Base-by-base conservation (phyloP, 2,797 vertebrate species). In the Geotrypetes seraphini region DNA sequence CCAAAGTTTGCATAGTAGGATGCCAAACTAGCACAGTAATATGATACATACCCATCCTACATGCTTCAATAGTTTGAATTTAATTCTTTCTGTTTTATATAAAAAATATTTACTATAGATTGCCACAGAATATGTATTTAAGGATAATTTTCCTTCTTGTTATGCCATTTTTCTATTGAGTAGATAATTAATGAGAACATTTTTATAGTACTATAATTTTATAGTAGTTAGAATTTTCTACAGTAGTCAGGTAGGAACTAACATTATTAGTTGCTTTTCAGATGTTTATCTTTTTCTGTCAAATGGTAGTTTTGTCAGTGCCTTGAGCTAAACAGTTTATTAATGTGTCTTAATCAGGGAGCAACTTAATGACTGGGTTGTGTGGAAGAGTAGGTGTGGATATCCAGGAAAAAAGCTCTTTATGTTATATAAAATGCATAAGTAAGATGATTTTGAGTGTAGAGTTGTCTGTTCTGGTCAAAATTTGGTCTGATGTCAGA, bases 11-110 rank as follows among this genome's bases (percentile, higher is more conserved):
- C 8, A 8, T 57, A 52, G n/a, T n/a, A n/a, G n/a, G n/a, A n/a
- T n/a, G n/a, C n/a, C n/a, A n/a, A n/a, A 64, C 25, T 43, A 58
- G 50, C 16, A 33, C 9, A 47, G 6, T 55, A 51, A 45, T 43
- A 31, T 16, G 41, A 49, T 32, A 30, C n/a, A 12, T 31, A 35
- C 44, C 57, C 28, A 23, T 59, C 13, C 33, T 46, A 30, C 25
- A 36, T 58, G 43, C 39, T 55, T 47, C 34, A 33, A 32, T 48
- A 40, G 28, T 40, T 63, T 62, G 51, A n/a, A 68, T 50, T 48
- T 47, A 43, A 24, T 57, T 65, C 55, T n/a, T n/a, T n/a, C n/a
- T n/a, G n/a, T n/a, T n/a, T n/a, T 44, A 37, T 42, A 13, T 35
- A 53, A 53, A 42, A 60, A 63, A 42, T 43, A 36, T 33, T 35